phyloP scores from a whole-genome alignment of 2,113 vertebrate species.

The Podilymbus podiceps region DNA sequence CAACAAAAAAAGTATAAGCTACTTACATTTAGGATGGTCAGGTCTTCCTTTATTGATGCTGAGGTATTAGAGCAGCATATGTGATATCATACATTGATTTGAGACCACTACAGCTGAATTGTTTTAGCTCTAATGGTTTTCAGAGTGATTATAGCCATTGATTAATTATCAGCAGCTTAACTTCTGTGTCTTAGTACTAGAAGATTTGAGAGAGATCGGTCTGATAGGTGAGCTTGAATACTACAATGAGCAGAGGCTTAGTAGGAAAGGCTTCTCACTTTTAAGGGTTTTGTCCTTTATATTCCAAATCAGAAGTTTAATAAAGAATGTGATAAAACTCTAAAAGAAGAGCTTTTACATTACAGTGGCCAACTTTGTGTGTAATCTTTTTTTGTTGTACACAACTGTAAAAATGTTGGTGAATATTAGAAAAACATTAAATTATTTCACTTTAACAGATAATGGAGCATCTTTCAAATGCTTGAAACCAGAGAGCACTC shows the following conservation, averaged over 20 bases:
- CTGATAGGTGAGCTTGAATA: neutral
- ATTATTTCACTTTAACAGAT: slow-evolving; percentile 24
- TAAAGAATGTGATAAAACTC: neutral
- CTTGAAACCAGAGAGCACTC: slow-evolving; percentile 19
- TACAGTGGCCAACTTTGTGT: neutral
- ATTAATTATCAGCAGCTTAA: neutral
- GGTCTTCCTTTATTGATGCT: neutral
- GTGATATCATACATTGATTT: neutral
- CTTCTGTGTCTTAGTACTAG: neutral
- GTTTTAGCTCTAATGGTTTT: neutral
- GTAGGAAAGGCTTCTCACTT: neutral
- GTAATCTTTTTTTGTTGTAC: neutral
- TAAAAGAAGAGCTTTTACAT: neutral
- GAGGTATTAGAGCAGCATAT: neutral
- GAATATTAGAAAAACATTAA: slow-evolving; percentile 11
- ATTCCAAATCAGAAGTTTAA: neutral
- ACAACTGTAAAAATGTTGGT: neutral
- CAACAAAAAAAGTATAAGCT: neutral
- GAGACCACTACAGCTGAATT: neutral
- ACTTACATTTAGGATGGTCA: neutral
- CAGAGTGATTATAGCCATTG: neutral
- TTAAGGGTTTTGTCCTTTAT: neutral
- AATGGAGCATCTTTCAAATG: slow-evolving; percentile 30
- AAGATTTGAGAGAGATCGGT: neutral
- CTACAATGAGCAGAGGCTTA: neutral